Conservation (phyloP, 2,113 vertebrate species). For the Phylloscopus trochilus region DNA sequence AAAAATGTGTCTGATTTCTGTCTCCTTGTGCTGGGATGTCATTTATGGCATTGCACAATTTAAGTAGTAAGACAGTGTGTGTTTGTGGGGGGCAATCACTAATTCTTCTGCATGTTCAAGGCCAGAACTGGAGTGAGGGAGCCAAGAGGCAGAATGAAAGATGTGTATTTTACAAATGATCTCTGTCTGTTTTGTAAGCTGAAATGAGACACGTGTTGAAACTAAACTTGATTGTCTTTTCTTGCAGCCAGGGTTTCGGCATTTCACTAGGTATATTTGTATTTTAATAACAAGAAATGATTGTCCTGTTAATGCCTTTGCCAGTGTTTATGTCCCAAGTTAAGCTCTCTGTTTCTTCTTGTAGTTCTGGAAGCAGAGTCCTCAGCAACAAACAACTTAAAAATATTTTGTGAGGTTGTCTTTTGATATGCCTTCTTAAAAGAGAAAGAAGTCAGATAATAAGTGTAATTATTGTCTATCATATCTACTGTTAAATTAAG, state of each 20-base stretch:
- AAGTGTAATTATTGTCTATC: background rate
- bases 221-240: background rate
- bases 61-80: background rate
- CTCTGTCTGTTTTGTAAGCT: background rate
- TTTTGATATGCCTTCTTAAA: background rate
- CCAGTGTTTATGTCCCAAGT: background rate
- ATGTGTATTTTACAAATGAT: background rate
- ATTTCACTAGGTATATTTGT: background rate
- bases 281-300: background rate
- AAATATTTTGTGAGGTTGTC: background rate
- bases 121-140: background rate
- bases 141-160: background rate
- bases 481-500: background rate
- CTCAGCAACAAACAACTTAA: background rate
- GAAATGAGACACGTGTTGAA: background rate
- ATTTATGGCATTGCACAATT: background rate
- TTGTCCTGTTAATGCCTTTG: background rate
- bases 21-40: fast-evolving
- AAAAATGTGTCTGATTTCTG: background rate
- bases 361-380: background rate
- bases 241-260: background rate
- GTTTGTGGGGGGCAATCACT: background rate
- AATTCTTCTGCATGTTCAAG: background rate
- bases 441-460: background rate
- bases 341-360: background rate